Percentiles rank a stretch among this genome's conserved stretches.
Evolutionary conservation across 1,140 invertebrate genomes (phyloP).

Genomic region (Ceratina calcarata): DNA sequence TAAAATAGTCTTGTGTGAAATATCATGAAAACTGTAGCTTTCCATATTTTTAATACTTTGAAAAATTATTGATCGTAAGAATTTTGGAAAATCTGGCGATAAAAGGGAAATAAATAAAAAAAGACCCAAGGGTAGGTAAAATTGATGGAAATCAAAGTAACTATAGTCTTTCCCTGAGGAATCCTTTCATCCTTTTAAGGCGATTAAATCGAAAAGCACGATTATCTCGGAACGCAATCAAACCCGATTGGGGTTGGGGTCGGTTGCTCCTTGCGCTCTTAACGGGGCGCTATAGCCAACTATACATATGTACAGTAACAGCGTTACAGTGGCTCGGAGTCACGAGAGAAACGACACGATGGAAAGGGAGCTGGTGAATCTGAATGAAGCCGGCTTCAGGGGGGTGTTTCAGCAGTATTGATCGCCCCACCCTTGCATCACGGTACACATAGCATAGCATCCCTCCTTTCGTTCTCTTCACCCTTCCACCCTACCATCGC

Average conservation of each 20-base stretch:
- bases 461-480: constrained; percentile 12
- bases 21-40: too few species aligned
- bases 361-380: constrained; percentile 67
- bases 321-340: constrained; percentile 26
- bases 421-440: constrained; percentile 71
- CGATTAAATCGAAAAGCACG: constrained; percentile 43
- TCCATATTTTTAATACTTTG: too few species aligned
- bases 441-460: constrained; percentile 51
- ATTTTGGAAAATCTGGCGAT: too few species aligned
- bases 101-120: not conserved
- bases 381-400: constrained; percentile 74
- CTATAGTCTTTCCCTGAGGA: not conserved
- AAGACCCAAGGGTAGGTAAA: too few species aligned
- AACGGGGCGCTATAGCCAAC: constrained; percentile 20
- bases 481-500: not conserved
- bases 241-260: not conserved
- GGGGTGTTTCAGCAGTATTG: constrained; percentile 71
- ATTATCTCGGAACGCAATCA: constrained; percentile 38
- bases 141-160: not conserved
- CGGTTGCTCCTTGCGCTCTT: constrained; percentile 17
- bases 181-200: constrained; percentile 30
- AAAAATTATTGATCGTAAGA: too few species aligned
- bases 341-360: constrained; percentile 33
- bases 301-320: constrained; percentile 30
- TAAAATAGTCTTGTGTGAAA: not conserved